Percentiles rank a stretch among this genome's conserved stretches.
Conservation (phyloP, 2,888 invertebrate genomes). For the Volucella inanis region DNA sequence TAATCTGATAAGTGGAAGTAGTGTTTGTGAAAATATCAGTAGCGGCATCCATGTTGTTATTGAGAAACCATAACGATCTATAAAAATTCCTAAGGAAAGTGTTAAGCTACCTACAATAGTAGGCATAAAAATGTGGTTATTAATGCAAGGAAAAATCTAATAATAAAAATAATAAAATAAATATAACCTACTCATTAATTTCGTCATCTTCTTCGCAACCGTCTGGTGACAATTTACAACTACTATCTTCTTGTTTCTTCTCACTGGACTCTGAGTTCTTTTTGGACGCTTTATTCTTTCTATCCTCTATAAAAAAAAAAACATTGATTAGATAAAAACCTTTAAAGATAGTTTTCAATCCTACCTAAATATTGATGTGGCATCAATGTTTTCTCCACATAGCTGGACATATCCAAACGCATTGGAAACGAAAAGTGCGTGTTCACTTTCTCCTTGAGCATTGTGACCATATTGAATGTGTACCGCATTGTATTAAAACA, state of each 20-base stretch:
- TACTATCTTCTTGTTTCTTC: constrained; percentile 68
- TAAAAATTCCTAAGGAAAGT: too few species aligned
- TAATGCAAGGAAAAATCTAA: too few species aligned
- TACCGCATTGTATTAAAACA: constrained; percentile 99
- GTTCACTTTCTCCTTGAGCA: constrained; percentile 98
- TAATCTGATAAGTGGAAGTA: too few species aligned
- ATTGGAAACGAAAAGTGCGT: constrained; percentile 98
- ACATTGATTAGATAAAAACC: not conserved
- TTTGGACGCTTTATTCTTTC: constrained; percentile 81
- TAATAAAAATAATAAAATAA: too few species aligned
- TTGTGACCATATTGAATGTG: constrained; percentile 98
- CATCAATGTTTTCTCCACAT: constrained; percentile 96
- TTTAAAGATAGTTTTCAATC: constrained; percentile 39
- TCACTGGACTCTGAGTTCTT: constrained; percentile 75
- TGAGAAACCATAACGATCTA: too few species aligned
- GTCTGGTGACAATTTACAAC: constrained; percentile 48
- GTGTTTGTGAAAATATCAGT: too few species aligned
- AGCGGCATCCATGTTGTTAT: too few species aligned
- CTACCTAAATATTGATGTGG: constrained; percentile 92
- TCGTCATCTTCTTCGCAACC: constrained; percentile 85
- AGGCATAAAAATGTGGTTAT: too few species aligned
- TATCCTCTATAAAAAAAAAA: constrained; percentile 85
- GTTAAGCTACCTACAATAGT: too few species aligned
- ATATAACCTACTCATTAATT: constrained; percentile 88
- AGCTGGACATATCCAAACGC: constrained; percentile 95